Conservation (phyloP, 2,113 vertebrate species). For the Muntiacus reevesi region DNA sequence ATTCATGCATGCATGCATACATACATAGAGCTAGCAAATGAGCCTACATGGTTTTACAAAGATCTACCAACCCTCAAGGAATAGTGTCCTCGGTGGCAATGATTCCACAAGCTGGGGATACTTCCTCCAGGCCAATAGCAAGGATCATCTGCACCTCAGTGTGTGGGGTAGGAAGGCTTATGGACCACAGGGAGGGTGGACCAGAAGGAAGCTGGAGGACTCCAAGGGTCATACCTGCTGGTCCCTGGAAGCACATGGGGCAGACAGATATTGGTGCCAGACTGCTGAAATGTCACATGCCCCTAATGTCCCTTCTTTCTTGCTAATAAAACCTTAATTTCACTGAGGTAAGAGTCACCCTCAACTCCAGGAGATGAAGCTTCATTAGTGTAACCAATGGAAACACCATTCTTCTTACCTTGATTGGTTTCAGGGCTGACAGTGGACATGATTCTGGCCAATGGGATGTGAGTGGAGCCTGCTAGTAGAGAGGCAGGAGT, state of each 20-base stretch:
- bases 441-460: too few relatives aligned
- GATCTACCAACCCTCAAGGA: background rate
- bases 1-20: background rate
- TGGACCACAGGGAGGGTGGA: background rate
- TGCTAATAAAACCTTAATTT: background rate
- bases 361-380: background rate
- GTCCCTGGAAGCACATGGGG: background rate
- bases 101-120: background rate
- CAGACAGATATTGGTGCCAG: background rate
- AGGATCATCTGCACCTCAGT: background rate
- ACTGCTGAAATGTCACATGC: background rate
- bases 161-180: background rate
- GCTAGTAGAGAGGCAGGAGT: background rate
- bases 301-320: background rate
- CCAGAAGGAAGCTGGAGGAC: background rate
- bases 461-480: background rate
- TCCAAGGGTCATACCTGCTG: rapidly evolving
- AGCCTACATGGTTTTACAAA: background rate
- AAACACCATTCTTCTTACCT: background rate
- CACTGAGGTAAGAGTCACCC: background rate
- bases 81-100: background rate
- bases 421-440: background rate
- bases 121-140: background rate
- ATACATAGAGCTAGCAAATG: background rate
- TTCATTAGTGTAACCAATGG: background rate